Conservation (phyloP, 2,888 invertebrate genomes). For the Brachyopa scutellaris region DNA sequence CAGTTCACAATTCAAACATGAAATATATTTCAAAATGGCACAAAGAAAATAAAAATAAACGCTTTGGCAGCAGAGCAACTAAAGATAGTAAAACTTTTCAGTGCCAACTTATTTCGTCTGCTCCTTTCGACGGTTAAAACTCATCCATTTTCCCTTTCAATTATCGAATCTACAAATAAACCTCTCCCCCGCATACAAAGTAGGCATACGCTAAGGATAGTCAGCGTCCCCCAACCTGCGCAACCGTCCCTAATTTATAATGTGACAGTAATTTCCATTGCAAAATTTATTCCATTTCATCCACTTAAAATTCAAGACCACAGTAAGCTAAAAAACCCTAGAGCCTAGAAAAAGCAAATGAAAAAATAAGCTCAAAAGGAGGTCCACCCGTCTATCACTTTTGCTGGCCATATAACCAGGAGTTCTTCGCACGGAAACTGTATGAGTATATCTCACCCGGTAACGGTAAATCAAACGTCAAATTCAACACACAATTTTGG, state of each 20-base stretch:
- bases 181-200: slow-evolving; percentile 30
- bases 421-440: slow-evolving; percentile 3
- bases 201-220: slow-evolving; percentile 5
- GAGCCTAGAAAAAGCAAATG: not conserved
- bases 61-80: not conserved
- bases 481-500: slow-evolving; percentile 51
- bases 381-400: slow-evolving; percentile 18
- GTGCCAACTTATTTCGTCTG: slow-evolving; percentile 7
- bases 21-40: not conserved
- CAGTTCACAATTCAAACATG: too few relatives aligned
- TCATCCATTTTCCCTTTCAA: slow-evolving; percentile 40
- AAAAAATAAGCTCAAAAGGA: slow-evolving; percentile 2
- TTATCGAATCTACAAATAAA: slow-evolving; percentile 51
- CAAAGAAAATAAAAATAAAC: not conserved
- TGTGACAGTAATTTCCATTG: slow-evolving; percentile 61
- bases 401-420: slow-evolving; percentile 8
- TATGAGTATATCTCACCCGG: slow-evolving; percentile 3
- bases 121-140: not conserved
- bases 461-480: slow-evolving; percentile 65
- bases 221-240: not conserved
- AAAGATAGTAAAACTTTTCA: not conserved
- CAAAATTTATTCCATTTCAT: slow-evolving; percentile 56
- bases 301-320: slow-evolving; percentile 66
- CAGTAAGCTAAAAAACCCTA: slow-evolving; percentile 11
- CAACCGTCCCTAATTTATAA: slow-evolving; percentile 56